phyloP scores from a whole-genome alignment of 2,888 invertebrate species.

The Hirtodrosophila confusa region DNA sequence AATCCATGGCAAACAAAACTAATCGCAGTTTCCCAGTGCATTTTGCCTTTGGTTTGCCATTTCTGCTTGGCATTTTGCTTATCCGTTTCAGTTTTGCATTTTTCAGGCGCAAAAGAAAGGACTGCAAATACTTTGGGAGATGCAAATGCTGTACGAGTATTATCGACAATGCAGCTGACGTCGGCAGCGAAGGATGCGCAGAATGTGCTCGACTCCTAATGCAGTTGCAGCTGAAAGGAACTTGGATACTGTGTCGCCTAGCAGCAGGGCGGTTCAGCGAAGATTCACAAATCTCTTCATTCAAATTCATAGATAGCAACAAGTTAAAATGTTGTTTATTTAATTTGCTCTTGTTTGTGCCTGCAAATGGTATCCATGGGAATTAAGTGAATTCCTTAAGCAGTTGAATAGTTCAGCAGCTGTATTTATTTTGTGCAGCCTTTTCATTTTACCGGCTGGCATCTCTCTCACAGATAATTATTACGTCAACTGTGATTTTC shows the following conservation, averaged over 20 bases:
- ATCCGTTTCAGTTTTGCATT: slow-evolving; percentile 43
- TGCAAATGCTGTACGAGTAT: background rate
- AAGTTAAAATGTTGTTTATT: background rate
- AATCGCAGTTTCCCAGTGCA: slow-evolving; percentile 54
- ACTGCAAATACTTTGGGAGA: too few species aligned
- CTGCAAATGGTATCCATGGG: background rate
- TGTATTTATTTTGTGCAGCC: background rate
- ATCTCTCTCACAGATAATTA: slow-evolving; percentile 7
- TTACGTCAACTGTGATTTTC: too few species aligned
- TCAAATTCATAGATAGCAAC: slow-evolving; percentile 5
- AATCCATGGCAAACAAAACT: slow-evolving; percentile 43
- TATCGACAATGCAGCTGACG: slow-evolving; percentile 5
- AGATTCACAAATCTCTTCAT: background rate
- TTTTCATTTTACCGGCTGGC: background rate
- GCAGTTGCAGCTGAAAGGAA: background rate
- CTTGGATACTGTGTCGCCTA: too few species aligned
- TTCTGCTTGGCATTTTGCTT: slow-evolving; percentile 30
- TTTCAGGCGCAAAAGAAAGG: slow-evolving; percentile 8
- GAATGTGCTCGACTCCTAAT: slow-evolving; percentile 1
- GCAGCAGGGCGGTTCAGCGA: too few species aligned
- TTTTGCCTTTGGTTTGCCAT: slow-evolving; percentile 28
- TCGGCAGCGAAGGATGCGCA: background rate
- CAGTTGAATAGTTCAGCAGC: slow-evolving; percentile 9
- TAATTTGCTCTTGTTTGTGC: too few species aligned
- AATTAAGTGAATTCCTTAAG: background rate